Conservation (phyloP, 2,797 vertebrate species). For the Gorsachius magnificus region DNA sequence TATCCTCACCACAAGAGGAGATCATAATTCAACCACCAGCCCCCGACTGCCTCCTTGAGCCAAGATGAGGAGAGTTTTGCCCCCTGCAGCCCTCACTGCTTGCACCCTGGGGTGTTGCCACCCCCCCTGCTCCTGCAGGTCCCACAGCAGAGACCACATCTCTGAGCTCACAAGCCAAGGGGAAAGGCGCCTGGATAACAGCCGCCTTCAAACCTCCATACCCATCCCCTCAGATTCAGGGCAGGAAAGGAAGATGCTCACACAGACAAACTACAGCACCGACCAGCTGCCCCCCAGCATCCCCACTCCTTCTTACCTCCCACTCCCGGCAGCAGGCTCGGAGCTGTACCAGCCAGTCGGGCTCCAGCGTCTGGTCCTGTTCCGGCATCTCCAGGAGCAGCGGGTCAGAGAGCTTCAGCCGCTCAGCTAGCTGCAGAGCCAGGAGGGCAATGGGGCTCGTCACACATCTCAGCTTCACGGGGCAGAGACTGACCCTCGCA, state of each 20-base stretch:
- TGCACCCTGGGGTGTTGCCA: neutral
- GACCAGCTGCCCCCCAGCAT: neutral
- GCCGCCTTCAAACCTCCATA: too few species aligned
- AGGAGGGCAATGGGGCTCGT: neutral
- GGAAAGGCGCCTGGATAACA: neutral
- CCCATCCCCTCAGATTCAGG: neutral
- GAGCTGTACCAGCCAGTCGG: conserved; percentile 83
- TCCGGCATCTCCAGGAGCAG: conserved; percentile 73
- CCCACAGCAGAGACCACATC: neutral
- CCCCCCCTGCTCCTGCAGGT: neutral
- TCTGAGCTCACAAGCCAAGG: neutral
- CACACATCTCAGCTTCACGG: neutral
- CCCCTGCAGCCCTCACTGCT: neutral
- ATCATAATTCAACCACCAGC: neutral
- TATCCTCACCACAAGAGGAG: neutral
- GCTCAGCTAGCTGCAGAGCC: conserved; percentile 82
- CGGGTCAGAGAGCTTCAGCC: conserved; percentile 83
- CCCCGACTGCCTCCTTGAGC: neutral
- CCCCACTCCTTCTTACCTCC: conserved; percentile 69
- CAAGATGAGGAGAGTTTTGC: neutral
- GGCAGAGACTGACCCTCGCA: neutral
- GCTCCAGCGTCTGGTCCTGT: conserved; percentile 71
- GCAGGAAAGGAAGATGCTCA: neutral
- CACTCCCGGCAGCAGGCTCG: conserved; percentile 54
- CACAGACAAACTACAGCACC: neutral